Base-by-base conservation (phyloP, 2,888 invertebrate genomes). In the Pollenia angustigena region DNA sequence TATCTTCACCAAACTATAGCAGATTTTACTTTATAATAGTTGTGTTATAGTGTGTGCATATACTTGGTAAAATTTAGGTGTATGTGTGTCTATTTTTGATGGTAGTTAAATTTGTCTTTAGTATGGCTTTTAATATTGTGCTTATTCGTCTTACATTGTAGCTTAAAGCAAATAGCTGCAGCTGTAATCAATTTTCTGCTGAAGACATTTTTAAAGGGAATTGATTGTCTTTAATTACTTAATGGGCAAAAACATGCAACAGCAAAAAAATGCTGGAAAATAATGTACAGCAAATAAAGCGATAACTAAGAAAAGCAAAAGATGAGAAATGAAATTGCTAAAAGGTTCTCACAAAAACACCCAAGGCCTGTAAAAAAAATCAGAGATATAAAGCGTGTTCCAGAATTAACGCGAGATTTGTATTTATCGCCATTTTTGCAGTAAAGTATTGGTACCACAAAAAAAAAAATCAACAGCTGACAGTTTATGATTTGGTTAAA, bases 211-310 rank as follows among this genome's bases (percentile, higher is more conserved):
- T 83, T 82, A 75, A 74, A 84, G 85, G 81, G 87, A 88, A 88
- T 88, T 88, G 85, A 88, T 88, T 87, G 85, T 87, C 80, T 88
- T 85, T 87, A 88, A 88, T 88, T 87, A 88, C 83, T 88, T 87
- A 88, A 88, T 82, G 87, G 66, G 81, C 78, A 80, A 85, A 85
- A 78, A 71, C 40, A 42, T 44, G 40, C 6, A 40, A 68, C 56
- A 54, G 56, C 10, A 50, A 60, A 58, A 40, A 52, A 9, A 18
- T 62, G n/a, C 8, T 0, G 0, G n/a, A 54, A 32, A 50, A 7
- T 3, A 8, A 54, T n/a, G n/a, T 32, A 8, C 3, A 52, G 10
- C 14, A 42, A 52, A 52, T 44, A 75, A 7, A 42, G 52, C 4
- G 18, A 18, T 14, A 10, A 52, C 32, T 32, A 32, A 32, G 32